These are phyloP conservation scores for Meganola albula DNA, from an alignment of 2,888 invertebrate genomes.

Conservation along the genomic window DNA sequence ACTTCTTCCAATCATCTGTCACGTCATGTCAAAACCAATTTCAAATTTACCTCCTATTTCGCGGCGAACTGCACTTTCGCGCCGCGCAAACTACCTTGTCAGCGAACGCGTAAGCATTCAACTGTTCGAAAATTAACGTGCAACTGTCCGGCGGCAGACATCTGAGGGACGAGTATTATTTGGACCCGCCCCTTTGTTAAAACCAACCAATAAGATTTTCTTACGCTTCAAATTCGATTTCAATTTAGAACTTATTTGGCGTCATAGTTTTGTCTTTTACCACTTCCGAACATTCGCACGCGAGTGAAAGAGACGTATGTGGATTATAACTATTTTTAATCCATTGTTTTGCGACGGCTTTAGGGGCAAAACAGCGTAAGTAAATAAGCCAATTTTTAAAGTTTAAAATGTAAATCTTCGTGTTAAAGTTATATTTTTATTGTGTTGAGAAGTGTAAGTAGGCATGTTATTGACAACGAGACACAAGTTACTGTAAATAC, in stretches of 20 bases:
- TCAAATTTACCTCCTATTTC: slow-evolving; percentile 63
- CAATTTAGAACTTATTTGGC: slow-evolving; percentile 29
- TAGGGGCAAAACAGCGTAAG: slow-evolving; percentile 17
- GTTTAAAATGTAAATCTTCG: slow-evolving; percentile 15
- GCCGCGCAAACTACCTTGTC: slow-evolving; percentile 53
- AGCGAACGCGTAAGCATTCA: slow-evolving; percentile 67
- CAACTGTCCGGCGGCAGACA: slow-evolving; percentile 59
- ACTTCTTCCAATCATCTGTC: slow-evolving; percentile 23
- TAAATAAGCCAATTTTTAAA: slow-evolving; percentile 8
- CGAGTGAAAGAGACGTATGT: slow-evolving; percentile 26
- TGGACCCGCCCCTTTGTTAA: slow-evolving; percentile 54
- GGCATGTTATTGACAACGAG: slow-evolving; percentile 24
- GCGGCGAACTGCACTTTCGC: slow-evolving; percentile 60
- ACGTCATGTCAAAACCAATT: slow-evolving; percentile 28
- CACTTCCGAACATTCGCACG: slow-evolving; percentile 12
- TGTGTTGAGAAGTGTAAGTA: slow-evolving; percentile 22
- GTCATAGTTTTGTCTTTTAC: slow-evolving; percentile 30
- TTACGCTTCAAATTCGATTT: slow-evolving; percentile 35
- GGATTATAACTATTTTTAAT: slow-evolving; percentile 16
- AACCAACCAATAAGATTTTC: slow-evolving; percentile 45
- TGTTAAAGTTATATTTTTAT: background rate
- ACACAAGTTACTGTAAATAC: slow-evolving; percentile 32
- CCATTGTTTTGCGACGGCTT: slow-evolving; percentile 11
- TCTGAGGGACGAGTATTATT: slow-evolving; percentile 56
- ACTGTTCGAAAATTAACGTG: slow-evolving; percentile 67